Conservation (phyloP, 2,888 invertebrate genomes). For the Barypeithes pellucidus region DNA sequence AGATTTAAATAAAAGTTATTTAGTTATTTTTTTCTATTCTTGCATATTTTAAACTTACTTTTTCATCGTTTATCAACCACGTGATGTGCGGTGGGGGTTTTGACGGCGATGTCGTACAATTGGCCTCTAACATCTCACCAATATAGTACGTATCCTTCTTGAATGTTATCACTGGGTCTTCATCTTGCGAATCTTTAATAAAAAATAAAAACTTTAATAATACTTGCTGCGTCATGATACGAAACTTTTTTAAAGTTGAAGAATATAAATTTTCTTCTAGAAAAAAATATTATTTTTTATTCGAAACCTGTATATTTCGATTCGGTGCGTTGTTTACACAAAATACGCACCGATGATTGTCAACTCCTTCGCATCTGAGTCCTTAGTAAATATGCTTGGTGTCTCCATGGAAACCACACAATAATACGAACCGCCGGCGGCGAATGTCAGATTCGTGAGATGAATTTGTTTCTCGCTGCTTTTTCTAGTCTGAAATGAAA, state of each 20-base stretch:
- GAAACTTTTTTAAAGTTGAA: too few relatives aligned
- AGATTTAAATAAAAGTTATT: too few relatives aligned
- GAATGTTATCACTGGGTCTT: constrained; percentile 82
- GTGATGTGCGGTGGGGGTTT: constrained; percentile 83
- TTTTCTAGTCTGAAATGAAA: constrained; percentile 44
- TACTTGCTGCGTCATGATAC: too few relatives aligned
- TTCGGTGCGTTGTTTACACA: constrained; percentile 68
- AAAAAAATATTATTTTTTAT: too few relatives aligned
- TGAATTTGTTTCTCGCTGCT: constrained; percentile 81
- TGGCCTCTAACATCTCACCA: constrained; percentile 81
- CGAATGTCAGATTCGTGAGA: constrained; percentile 82
- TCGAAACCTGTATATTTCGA: constrained; percentile 1
- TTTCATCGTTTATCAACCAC: constrained; percentile 84
- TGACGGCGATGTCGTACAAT: constrained; percentile 83
- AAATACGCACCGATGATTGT: constrained; percentile 79
- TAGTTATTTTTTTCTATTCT: too few relatives aligned
- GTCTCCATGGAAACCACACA: constrained; percentile 89
- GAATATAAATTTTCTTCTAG: too few relatives aligned
- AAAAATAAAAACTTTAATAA: neutral
- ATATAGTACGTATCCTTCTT: constrained; percentile 79
- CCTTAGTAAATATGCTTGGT: constrained; percentile 85
- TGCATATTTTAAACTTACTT: too few relatives aligned
- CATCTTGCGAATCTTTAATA: constrained; percentile 76
- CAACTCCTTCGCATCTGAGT: constrained; percentile 83
- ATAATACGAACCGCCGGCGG: constrained; percentile 84